These are phyloP conservation scores for Adelphocoris suturalis DNA, from an alignment of 2,888 invertebrate species.

Conservation along the genomic window DNA sequence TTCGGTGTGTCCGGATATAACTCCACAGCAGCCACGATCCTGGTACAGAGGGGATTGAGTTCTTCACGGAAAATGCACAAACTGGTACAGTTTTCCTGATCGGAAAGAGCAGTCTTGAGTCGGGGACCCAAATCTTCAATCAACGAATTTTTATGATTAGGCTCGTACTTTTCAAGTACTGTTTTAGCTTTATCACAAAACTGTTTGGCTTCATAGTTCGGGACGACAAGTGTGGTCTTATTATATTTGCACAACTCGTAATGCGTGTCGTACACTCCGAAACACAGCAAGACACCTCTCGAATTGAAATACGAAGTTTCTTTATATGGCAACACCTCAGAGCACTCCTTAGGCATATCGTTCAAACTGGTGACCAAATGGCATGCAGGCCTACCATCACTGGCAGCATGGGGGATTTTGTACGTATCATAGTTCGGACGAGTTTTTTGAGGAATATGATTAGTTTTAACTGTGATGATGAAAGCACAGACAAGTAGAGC, in stretches of 20 bases:
- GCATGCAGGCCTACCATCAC: neutral
- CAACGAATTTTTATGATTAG: neutral
- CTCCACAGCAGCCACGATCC: constrained; percentile 14
- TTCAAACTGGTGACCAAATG: neutral
- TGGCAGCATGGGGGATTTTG: neutral
- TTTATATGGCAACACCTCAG: neutral
- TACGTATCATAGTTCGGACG: neutral
- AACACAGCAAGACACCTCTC: constrained; percentile 25
- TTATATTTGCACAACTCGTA: constrained; percentile 44
- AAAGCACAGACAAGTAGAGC: neutral
- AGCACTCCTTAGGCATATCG: neutral
- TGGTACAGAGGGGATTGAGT: neutral
- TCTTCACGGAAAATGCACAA: constrained; percentile 7
- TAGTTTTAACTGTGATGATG: neutral
- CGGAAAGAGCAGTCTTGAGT: neutral
- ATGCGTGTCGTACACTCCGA: constrained; percentile 62
- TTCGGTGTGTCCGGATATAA: neutral
- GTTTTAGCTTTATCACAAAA: neutral
- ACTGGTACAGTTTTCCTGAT: neutral
- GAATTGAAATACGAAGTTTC: neutral
- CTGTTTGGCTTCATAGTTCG: neutral
- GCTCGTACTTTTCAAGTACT: neutral
- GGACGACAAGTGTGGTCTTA: neutral
- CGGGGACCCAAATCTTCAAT: neutral
- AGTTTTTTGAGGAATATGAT: neutral